Evolutionary conservation across 2,888 invertebrate species (phyloP).

Genomic region (Leptinotarsa tumamoca): DNA sequence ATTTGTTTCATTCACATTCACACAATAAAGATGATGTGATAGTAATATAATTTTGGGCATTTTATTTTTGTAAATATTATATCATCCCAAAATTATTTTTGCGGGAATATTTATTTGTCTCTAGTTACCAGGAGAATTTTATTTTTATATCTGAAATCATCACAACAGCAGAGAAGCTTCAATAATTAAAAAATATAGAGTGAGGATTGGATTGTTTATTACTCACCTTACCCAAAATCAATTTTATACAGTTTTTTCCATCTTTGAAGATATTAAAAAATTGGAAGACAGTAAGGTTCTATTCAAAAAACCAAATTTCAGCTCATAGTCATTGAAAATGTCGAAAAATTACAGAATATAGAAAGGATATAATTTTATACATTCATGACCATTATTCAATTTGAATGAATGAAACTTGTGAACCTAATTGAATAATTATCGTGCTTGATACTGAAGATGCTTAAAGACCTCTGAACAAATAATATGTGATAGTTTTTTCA

Average conservation of each 20-base stretch:
- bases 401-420: constrained; percentile 4
- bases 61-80: neutral
- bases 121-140: neutral
- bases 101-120: neutral
- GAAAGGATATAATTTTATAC: too few species aligned
- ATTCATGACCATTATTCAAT: too few species aligned
- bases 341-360: neutral
- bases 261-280: too few species aligned
- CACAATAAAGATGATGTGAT: neutral
- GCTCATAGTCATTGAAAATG: neutral
- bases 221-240: too few species aligned
- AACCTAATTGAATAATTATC: neutral
- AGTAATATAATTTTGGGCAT: neutral
- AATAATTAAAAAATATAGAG: too few species aligned
- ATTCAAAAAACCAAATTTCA: too few species aligned
- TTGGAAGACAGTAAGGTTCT: too few species aligned
- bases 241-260: too few species aligned
- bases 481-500: constrained; percentile 1
- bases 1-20: neutral
- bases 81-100: neutral
- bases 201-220: neutral
- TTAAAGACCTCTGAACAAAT: neutral
- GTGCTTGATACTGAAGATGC: neutral
- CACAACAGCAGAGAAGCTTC: too few species aligned
- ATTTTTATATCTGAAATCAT: neutral